Base-by-base conservation (phyloP, 1,140 invertebrate genomes). In the Drosophila repletoides region DNA sequence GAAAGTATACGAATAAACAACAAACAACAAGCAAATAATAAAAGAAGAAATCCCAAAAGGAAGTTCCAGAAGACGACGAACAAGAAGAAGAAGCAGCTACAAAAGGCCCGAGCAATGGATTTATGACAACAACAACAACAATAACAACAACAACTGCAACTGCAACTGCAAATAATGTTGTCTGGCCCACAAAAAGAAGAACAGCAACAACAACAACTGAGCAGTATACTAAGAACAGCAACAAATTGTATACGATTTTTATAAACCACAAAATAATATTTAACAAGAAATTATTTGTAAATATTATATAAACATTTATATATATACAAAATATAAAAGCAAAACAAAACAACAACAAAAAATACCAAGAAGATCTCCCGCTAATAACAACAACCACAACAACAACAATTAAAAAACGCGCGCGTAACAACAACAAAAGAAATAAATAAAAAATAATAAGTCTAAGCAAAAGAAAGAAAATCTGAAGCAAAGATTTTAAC, bases 211-310 rank as follows among this genome's bases (percentile, higher is more conserved):
- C 55, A 74, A 45, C 52, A 22, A 22, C 21, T 22, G 49, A 56
- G 15, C 49, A 72, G 74, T 66, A 71, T 76, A 76, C 66, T 63
- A 66, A 58, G 49, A 69, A 63, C 41, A 74, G 60, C 58, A 75
- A 76, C 56, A 86, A 74, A 86, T 83, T 86, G 79, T 83, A 83
- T 83, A 83, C 79, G 79, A 83, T 83, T 83, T 83, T 79, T 79
- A 84, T 81, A 80, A 81, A 80, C 64, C 66, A 56, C 68, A 79
- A 76, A 69, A 34, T 14, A 36, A 55, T 76, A 56, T 12, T 61
- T 33, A 38, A 45, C 31, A 69, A 51, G 31, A 60, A 72, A 67
- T 68, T 72, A 72, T 69, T 69, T 72, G 70, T 72, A 72, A 72
- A 71, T 74, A 84, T 77, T 84, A 67, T 77, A 83, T 80, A 84